Evolutionary conservation across 2,113 vertebrate genomes (phyloP).

Genomic region (Perognathus longimembris): DNA sequence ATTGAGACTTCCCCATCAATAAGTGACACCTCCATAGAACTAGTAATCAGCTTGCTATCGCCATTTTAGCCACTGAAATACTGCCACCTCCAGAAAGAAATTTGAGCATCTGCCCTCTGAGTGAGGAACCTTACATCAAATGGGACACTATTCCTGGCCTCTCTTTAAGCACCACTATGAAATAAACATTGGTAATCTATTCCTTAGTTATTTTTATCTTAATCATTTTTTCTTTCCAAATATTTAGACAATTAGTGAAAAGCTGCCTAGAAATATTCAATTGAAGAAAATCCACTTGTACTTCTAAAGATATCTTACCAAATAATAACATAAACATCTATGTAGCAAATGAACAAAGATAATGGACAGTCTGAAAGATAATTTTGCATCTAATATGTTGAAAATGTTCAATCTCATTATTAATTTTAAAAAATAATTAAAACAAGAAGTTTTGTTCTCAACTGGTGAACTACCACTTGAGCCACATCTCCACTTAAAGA

Average conservation of each 20-base stretch:
- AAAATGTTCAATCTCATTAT: constrained; percentile 5
- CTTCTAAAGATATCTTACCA: background rate
- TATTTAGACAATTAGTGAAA: constrained; percentile 27
- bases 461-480: too few relatives aligned
- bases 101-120: background rate
- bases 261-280: constrained; percentile 45
- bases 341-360: background rate
- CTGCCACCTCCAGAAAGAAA: constrained; percentile 81
- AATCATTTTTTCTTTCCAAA: background rate
- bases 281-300: constrained; percentile 44
- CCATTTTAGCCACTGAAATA: constrained; percentile 69
- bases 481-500: too few relatives aligned
- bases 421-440: background rate
- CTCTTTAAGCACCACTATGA: background rate
- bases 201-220: constrained; percentile 5
- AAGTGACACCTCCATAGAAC: background rate
- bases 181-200: background rate
- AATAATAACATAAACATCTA: background rate
- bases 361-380: constrained; percentile 21
- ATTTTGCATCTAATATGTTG: background rate
- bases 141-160: background rate
- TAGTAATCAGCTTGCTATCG: background rate
- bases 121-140: background rate
- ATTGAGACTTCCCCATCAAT: background rate
- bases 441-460: background rate